phyloP scores from a whole-genome alignment of 2,113 vertebrate species.

The Hyla sarda region DNA sequence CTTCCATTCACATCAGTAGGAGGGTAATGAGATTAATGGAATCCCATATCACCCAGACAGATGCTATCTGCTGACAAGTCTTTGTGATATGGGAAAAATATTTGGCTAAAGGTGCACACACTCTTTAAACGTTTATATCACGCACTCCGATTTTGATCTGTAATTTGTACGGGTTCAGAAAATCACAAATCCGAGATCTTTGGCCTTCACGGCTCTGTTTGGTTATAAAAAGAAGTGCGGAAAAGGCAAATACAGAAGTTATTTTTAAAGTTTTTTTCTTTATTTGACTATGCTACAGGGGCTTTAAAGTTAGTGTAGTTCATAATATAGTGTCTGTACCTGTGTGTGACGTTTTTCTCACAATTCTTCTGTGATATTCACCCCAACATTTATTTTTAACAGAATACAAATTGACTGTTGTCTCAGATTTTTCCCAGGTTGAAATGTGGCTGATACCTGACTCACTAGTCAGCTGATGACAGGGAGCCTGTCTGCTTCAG shows the following conservation, averaged over 20 bases:
- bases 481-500: no score
- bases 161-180: background rate
- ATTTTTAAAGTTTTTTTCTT: no score
- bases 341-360: no score
- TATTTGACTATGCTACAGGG: no score
- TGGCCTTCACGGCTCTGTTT: background rate
- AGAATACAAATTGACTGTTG: no score
- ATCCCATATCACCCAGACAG: background rate
- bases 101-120: background rate
- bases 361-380: no score
- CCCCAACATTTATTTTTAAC: no score
- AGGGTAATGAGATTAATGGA: background rate
- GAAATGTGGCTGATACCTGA: no score
- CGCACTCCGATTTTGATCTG: background rate
- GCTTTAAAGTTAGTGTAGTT: no score
- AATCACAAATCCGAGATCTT: conserved; percentile 11
- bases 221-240: background rate
- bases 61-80: background rate
- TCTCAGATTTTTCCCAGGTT: no score
- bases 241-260: conserved; percentile 14
- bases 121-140: background rate
- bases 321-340: no score
- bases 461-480: no score
- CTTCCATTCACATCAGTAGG: background rate
- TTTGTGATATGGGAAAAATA: background rate